Base-by-base conservation (phyloP, 2,797 vertebrate species). In the Crenichthys baileyi region DNA sequence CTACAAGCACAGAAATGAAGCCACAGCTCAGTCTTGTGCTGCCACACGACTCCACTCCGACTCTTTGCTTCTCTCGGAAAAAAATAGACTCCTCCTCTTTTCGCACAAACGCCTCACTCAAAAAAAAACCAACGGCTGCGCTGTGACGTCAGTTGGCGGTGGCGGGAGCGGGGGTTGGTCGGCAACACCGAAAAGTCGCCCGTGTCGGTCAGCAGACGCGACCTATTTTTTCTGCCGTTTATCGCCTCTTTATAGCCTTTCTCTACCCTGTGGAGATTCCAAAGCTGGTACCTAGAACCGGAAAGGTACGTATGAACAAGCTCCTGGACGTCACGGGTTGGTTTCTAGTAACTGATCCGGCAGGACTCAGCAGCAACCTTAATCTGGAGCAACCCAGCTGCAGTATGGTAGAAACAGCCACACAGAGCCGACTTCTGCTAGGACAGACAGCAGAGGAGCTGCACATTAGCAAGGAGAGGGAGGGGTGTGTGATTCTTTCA, bases 81-180 rank as follows among this genome's bases (percentile, higher is more conserved):
- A 48, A 2, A 29, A 61, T 56, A 88, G 87, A 83, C 94, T 94
- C 94, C 94, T 90, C 94, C 94, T 93, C 89, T 75, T 94, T 90
- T 89, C 75, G 85, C 44, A 39, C 68, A 46, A 72, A 46, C 39
- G 60, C 12, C 65, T n/a, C 39, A 68, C 24, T 58, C 55, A 68
- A 60, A 8, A 31, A 44, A 75, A 36, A 39, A 44, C n/a, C 44
- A 74, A 70, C 51, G 20, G 68, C n/a, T 68, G 53, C 53, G 36
- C 26, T 5, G 79, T 80, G 77, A 79, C 81, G 73, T 88, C 88
- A 87, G 70, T 70, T 41, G 79, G 68, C 15, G 79, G 82, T 22
- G 73, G 74, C 61, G 44, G 36, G 51, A 26, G 36, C 36, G 36
- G 29, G 63, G 80, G 87, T 80, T 80, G 89, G 77, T 84, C 70